Conservation (phyloP, 2,113 vertebrate species). For the Glaucomys volans region DNA sequence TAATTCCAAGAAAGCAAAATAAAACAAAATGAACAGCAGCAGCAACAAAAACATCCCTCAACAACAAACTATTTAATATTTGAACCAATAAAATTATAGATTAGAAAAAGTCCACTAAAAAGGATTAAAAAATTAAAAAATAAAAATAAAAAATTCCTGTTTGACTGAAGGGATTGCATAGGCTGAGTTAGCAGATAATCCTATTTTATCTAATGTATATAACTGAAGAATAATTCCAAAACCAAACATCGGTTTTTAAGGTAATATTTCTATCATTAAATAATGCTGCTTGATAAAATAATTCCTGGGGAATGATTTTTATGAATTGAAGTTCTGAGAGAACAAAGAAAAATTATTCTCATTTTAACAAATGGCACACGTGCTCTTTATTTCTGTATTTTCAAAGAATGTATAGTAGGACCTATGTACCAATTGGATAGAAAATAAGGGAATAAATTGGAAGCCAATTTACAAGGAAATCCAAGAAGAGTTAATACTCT, state of each 20-base stretch:
- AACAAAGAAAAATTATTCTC: not conserved
- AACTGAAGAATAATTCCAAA: not conserved
- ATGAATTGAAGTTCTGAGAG: slow-evolving; percentile 14
- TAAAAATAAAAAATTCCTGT: not conserved
- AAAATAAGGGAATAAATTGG: not conserved
- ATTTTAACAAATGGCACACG: not conserved
- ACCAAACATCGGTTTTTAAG: not conserved
- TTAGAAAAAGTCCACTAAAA: too few species aligned
- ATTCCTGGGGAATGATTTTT: slow-evolving; percentile 52
- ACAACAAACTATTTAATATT: not conserved
- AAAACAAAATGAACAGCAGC: not conserved
- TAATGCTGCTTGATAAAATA: not conserved
- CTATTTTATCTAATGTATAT: not conserved
- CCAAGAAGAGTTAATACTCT: not conserved
- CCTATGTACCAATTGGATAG: not conserved
- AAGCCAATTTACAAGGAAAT: not conserved
- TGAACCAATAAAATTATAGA: slow-evolving; percentile 10
- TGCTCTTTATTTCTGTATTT: not conserved
- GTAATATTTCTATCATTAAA: not conserved
- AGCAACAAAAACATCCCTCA: not conserved
- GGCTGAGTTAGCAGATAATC: not conserved
- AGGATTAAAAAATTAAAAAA: too few species aligned
- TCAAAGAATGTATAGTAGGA: slow-evolving; percentile 19
- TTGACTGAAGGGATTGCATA: not conserved
- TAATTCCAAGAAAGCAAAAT: not conserved